A percentile compares a stretch with the other conserved stretches of the same genome.
phyloP scores from a whole-genome alignment of 2,888 invertebrate species.

The Brachycybe producta region DNA sequence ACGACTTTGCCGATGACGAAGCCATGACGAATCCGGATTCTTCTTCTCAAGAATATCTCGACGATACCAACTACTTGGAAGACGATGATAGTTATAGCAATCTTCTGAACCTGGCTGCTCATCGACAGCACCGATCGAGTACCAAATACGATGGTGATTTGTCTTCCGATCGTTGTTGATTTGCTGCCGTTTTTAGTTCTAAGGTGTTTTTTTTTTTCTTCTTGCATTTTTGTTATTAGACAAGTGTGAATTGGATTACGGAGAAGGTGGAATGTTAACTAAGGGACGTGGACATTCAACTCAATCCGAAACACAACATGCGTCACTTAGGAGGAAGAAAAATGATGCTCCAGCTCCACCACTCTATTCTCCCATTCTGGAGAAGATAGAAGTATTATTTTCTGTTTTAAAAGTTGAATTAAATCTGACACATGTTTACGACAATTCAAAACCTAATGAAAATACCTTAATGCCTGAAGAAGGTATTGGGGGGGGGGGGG shows the following conservation, averaged over 20 bases:
- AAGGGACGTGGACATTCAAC: constrained; percentile 20
- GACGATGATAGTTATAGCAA: constrained; percentile 28
- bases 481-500: too few relatives aligned
- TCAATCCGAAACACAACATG: constrained; percentile 37
- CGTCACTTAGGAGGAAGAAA: constrained; percentile 39
- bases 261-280: constrained; percentile 29
- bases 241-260: constrained; percentile 21
- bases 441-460: not conserved
- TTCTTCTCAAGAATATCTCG: constrained; percentile 44
- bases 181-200: not conserved
- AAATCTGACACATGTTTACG: not conserved
- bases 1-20: constrained; percentile 47
- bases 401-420: constrained; percentile 23
- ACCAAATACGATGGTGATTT: constrained; percentile 8
- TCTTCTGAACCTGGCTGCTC: constrained; percentile 19
- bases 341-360: constrained; percentile 30
- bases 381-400: constrained; percentile 40
- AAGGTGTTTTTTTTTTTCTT: not conserved
- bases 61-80: constrained; percentile 32
- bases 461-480: too few relatives aligned
- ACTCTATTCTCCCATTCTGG: constrained; percentile 37
- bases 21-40: constrained; percentile 40
- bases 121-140: constrained; percentile 10
- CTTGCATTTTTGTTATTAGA: not conserved
- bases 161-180: not conserved